phyloP scores from a whole-genome alignment of 2,888 invertebrate genomes.

The Micoletzkya japonica region DNA sequence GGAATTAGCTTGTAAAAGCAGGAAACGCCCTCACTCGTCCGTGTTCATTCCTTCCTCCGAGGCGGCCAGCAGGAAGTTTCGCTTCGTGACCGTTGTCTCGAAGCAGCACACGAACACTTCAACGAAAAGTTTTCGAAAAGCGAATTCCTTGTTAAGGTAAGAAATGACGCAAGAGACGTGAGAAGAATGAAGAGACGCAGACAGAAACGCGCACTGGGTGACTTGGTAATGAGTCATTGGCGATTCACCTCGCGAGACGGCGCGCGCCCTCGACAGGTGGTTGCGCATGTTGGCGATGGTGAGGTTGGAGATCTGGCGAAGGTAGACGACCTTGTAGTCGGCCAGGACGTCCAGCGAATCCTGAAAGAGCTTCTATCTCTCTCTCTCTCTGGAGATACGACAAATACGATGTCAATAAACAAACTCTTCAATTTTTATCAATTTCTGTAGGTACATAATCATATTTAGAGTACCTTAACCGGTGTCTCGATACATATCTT shows the following conservation, averaged over 20 bases:
- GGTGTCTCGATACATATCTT: not conserved
- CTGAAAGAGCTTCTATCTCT: not conserved
- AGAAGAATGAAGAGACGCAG: no score
- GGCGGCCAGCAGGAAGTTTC: conserved; percentile 2
- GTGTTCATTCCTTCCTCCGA: not conserved
- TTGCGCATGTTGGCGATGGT: conserved; percentile 8
- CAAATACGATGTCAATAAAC: no score
- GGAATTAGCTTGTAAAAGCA: not conserved
- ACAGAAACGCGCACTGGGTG: no score
- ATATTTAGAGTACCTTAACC: not conserved
- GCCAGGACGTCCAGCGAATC: not conserved
- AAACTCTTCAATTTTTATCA: no score
- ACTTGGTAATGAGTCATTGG: not conserved
- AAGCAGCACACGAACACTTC: conserved; percentile 11
- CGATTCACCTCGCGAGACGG: conserved; percentile 9
- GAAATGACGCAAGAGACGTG: no score
- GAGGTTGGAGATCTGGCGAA: not conserved
- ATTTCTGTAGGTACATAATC: no score
- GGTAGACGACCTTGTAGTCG: conserved; percentile 2
- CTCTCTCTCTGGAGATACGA: not conserved
- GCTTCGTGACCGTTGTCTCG: not conserved
- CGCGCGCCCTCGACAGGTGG: not conserved
- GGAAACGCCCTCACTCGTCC: conserved; percentile 1
- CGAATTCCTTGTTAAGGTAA: no score
- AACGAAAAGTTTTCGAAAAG: no score